These are phyloP conservation scores for Heliangelus exortis DNA, from an alignment of 2,797 vertebrate species.

Conservation along the genomic window DNA sequence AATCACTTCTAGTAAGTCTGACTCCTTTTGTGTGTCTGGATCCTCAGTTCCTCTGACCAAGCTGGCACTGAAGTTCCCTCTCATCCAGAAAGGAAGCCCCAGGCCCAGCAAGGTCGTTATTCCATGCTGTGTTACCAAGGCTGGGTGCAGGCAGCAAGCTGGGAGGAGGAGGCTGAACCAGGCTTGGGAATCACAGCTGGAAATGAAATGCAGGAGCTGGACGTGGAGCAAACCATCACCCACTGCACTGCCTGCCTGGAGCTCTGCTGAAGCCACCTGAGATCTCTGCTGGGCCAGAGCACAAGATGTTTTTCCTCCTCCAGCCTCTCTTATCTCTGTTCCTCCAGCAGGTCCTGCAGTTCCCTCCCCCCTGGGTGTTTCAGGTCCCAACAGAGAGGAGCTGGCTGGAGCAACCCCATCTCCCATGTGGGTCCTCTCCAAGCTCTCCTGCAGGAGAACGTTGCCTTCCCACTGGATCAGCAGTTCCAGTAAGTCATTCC, in stretches of 20 bases:
- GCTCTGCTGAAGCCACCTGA: neutral
- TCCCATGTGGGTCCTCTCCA: neutral
- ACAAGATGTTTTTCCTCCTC: accelerated
- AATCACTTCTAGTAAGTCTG: neutral
- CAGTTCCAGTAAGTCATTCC: slow-evolving; percentile 67
- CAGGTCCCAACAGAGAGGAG: accelerated
- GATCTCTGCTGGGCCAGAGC: neutral
- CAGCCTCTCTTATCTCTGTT: neutral
- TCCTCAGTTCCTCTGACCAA: neutral
- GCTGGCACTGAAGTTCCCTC: accelerated
- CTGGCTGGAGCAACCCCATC: accelerated
- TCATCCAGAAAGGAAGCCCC: neutral
- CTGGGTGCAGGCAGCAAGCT: neutral
- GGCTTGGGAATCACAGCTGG: neutral
- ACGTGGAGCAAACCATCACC: accelerated
- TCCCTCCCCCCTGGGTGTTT: neutral
- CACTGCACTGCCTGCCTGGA: accelerated
- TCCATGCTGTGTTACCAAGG: accelerated
- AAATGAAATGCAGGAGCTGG: neutral
- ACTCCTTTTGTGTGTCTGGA: neutral
- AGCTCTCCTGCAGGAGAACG: neutral
- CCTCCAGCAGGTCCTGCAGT: neutral
- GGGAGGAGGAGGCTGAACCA: neutral
- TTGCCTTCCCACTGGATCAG: neutral
- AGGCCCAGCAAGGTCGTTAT: neutral